Evolutionary conservation across 1,140 invertebrate genomes (phyloP), one percentile per base, ranked within the genome.

Genomic region (Tigriopus japonicus): DNA sequence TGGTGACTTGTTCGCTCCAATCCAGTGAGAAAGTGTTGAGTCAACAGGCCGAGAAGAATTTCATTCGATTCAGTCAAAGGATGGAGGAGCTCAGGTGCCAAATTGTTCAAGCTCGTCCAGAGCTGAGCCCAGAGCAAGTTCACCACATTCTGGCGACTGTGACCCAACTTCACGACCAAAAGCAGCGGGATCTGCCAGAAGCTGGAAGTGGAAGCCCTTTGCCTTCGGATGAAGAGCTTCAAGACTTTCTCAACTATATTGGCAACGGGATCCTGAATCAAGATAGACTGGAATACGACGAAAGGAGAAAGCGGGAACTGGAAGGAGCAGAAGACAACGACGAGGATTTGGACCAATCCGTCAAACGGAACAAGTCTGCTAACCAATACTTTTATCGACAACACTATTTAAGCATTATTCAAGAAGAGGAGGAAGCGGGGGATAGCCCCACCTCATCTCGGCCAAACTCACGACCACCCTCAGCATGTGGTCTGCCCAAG

Each of bases 381-480:
- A 58, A 42, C n/a, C 56, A 58, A n/a, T 58, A 58, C 40, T 58
- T 40, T n/a, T 58, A 41, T 17, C 13, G 56, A 41, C 23, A 41
- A 6, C 56, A 58, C n/a, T 58, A 58, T 17, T 42, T 58, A 7
- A 58, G 56, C 40, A 58, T 58, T 17, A 58, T 58, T 23, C 56
- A 58, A 23, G 56, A 58, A 23, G 56, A 58, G 35, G 56, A 58
- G 21, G 56, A 58, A 23, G n/a, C 13, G 13, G 21, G 17, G 28
- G 15, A 42, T 7, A 35, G 5, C 1, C n/a, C n/a, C 21, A 35
- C n/a, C 15, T 58, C 56, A 5, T 58, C 56, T 2, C 5, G 56
- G 21, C 15, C 23, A 14, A 42, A 15, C 40, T 58, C 56, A 23
- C 3, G 56, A 15, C 52, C 56, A 45, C 23, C 56, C 7, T 42